phyloP scores from a whole-genome alignment of 2,797 vertebrate species.

The Bradypodion pumilum region DNA sequence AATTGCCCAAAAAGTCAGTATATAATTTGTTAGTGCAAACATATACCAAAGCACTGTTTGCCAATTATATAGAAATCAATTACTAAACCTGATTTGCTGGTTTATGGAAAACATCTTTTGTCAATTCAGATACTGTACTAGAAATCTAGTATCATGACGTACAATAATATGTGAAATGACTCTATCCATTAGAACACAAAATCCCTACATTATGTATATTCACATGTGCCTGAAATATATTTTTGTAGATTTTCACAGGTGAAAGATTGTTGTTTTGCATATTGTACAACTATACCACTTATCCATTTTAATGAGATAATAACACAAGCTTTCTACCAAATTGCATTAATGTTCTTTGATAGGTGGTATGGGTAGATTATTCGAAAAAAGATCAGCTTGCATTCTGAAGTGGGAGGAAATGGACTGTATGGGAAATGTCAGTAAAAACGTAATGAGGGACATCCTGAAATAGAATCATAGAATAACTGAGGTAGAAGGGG shows the following conservation, averaged over 20 bases:
- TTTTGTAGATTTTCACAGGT: neutral
- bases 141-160: neutral
- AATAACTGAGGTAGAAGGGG: too few relatives aligned
- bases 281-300: neutral
- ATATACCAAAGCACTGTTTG: neutral
- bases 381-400: neutral
- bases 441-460: neutral
- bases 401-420: neutral
- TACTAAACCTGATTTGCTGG: neutral
- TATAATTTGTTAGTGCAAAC: neutral
- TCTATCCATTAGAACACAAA: neutral
- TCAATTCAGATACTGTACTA: neutral
- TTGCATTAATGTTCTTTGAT: neutral
- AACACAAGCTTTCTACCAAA: neutral
- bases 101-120: neutral
- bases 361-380: neutral
- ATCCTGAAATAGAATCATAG: neutral
- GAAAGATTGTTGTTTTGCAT: neutral
- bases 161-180: neutral
- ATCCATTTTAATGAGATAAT: neutral
- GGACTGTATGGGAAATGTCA: neutral
- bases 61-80: too few relatives aligned
- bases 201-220: neutral
- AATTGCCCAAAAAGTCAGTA: neutral
- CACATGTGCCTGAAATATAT: neutral